phyloP scores from a whole-genome alignment of 2,113 vertebrate species.

The Hemiprocne comata region DNA sequence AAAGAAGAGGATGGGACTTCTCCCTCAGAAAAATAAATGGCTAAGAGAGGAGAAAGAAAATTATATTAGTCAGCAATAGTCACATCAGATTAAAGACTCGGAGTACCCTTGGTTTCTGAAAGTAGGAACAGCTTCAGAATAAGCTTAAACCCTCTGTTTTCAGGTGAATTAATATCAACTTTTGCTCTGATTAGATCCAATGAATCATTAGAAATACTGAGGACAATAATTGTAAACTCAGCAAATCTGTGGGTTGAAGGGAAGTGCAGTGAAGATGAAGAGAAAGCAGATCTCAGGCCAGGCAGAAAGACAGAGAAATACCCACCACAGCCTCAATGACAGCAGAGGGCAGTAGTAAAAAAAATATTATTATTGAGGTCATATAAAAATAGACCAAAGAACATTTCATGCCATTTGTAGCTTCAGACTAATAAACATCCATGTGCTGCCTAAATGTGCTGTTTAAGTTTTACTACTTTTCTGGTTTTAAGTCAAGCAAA shows the following conservation, averaged over 20 bases:
- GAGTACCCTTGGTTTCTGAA: neutral
- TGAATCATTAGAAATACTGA: neutral
- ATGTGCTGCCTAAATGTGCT: neutral
- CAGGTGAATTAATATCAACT: neutral
- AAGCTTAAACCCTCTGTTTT: neutral
- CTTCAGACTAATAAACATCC: neutral
- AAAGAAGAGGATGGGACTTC: neutral
- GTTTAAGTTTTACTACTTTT: neutral
- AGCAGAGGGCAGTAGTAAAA: neutral
- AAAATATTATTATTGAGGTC: constrained; percentile 30
- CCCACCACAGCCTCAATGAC: neutral
- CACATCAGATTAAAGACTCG: neutral
- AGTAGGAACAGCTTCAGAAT: neutral
- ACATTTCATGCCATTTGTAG: neutral
- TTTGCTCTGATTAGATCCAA: neutral
- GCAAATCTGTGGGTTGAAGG: neutral
- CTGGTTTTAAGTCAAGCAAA: neutral
- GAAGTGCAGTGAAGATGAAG: neutral
- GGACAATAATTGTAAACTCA: neutral
- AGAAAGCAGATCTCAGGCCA: neutral
- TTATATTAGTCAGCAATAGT: neutral
- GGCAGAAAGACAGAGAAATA: neutral
- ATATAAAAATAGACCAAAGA: constrained; percentile 56
- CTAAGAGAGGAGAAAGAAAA: neutral
- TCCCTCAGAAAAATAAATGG: neutral